Evolutionary conservation across 2,888 invertebrate genomes (phyloP).

Genomic region (Seira ritae): DNA sequence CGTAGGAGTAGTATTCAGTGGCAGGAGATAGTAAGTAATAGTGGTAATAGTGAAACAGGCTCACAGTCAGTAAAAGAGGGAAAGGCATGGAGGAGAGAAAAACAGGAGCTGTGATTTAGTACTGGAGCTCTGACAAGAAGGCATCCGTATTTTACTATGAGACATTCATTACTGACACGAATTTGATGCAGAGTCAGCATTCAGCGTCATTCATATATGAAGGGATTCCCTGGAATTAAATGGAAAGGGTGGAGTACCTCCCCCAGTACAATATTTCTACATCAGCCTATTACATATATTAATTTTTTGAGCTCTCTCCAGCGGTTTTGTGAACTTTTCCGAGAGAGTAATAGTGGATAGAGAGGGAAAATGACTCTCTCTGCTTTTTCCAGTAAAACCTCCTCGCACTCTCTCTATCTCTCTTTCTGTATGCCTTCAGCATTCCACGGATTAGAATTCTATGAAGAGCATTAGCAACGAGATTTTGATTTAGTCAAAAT

Average conservation of each 20-base stretch:
- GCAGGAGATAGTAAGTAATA: too few species aligned
- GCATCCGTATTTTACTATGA: slow-evolving; percentile 64
- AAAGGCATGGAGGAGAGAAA: slow-evolving; percentile 30
- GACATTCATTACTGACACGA: slow-evolving; percentile 67
- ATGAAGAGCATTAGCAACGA: too few species aligned
- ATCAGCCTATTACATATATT: slow-evolving; percentile 33
- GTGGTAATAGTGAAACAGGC: too few species aligned
- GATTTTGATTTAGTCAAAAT: too few species aligned
- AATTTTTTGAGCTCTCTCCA: slow-evolving; percentile 23
- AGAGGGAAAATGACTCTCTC: too few species aligned
- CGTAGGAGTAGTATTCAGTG: too few species aligned
- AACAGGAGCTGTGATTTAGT: slow-evolving; percentile 62
- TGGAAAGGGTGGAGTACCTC: slow-evolving; percentile 63
- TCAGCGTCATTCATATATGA: slow-evolving; percentile 47
- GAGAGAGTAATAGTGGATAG: too few species aligned
- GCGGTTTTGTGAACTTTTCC: background rate
- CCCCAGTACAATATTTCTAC: slow-evolving; percentile 21
- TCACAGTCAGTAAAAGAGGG: too few species aligned
- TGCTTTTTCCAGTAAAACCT: too few species aligned
- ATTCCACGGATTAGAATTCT: too few species aligned
- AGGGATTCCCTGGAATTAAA: slow-evolving; percentile 65
- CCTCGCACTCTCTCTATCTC: too few species aligned
- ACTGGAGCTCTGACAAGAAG: slow-evolving; percentile 59
- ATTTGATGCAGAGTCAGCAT: slow-evolving; percentile 67
- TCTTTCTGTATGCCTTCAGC: too few species aligned